Base-by-base conservation (phyloP, 2,888 invertebrate genomes). In the Sphaeridia pumilis region DNA sequence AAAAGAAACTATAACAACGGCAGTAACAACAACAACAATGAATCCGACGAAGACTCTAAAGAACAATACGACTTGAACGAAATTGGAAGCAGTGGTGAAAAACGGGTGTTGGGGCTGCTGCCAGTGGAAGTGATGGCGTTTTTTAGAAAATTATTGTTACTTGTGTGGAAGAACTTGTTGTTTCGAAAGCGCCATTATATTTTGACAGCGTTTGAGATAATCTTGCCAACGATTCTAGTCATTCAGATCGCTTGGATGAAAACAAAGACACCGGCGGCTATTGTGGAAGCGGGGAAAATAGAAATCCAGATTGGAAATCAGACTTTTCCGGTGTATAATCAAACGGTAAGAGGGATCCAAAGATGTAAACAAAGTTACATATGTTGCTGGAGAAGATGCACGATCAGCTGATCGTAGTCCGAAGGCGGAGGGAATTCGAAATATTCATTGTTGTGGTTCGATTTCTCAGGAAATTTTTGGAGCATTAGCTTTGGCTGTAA, bases 91-190 rank as follows among this genome's bases (percentile, higher is more conserved):
- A 26, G 53, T 38, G 38, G 34, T 38, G 43, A 58, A 42, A 50
- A 45, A 31, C 27, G 49, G 48, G 14, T 31, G 54, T 44, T 48
- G 28, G 26, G 35, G 38, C 22, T 36, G 48, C 10, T 42, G 46
- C 47, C 34, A 42, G 3, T 20, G 22, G 47, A 46, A 31, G 51
- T 41, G 3, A 31, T 31, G 31, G 31, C 31, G 31, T 31, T 31
- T 31, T 41, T 53, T 31, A 31, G 57, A 43, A 57, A 60, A 51
- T 43, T 64, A 45, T 56, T 53, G 31, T 51, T 65, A 12, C 55
- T 65, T 35, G 44, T 63, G 17, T 65, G 63, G 63, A 65, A 65
- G 45, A 65, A 65, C 56, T 55, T 65, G 27, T 48, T 63, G 2
- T 45, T 65, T 20, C 38, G 62, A 36, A 59, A 48, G 52, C 48